Evolutionary conservation across 1,140 invertebrate genomes (phyloP).

Genomic region (Andricus grossulariae): DNA sequence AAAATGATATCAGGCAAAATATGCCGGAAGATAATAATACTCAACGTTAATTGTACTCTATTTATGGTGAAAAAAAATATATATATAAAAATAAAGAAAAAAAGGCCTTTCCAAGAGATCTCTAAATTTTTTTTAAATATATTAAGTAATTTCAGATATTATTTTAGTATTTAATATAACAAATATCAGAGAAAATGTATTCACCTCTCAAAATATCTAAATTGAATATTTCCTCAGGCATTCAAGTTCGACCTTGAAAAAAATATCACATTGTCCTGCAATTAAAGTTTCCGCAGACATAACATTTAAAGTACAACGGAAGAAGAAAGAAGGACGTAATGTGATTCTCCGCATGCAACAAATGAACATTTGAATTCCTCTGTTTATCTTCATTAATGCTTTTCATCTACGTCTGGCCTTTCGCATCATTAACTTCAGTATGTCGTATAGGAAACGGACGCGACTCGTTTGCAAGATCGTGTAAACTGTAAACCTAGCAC

Average conservation of each 20-base stretch:
- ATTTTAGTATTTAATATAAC: too few relatives aligned
- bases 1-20: too few relatives aligned
- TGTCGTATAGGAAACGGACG: conserved; percentile 53
- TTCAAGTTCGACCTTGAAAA: not conserved
- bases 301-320: not conserved
- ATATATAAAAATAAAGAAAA: too few relatives aligned
- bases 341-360: not conserved
- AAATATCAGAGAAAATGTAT: too few relatives aligned
- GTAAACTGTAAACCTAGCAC: conserved; percentile 49
- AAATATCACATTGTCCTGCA: not conserved
- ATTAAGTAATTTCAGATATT: too few relatives aligned
- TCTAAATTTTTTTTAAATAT: too few relatives aligned
- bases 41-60: too few relatives aligned
- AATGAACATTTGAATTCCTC: conserved; percentile 4
- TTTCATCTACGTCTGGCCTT: conserved; percentile 32
- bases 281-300: conserved; percentile 19
- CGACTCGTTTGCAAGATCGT: conserved; percentile 58
- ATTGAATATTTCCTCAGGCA: too few relatives aligned
- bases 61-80: too few relatives aligned
- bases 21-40: too few relatives aligned
- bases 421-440: conserved; percentile 43
- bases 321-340: not conserved
- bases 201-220: too few relatives aligned
- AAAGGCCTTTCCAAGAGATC: too few relatives aligned
- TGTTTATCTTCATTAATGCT: conserved; percentile 31